phyloP scores from a whole-genome alignment of 2,888 invertebrate species.

The Oscheius sp. region DNA sequence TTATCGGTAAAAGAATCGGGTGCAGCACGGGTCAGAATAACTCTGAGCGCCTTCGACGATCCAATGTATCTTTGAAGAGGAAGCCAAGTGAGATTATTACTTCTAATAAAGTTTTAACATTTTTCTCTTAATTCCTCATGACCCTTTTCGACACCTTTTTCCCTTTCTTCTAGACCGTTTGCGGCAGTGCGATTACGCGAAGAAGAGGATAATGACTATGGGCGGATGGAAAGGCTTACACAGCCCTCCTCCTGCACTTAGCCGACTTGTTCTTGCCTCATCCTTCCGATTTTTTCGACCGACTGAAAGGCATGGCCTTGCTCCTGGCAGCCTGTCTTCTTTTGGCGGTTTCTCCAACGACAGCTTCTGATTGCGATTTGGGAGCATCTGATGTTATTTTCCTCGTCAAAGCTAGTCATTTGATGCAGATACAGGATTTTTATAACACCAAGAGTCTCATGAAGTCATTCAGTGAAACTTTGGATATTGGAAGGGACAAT shows the following conservation, averaged over 20 bases:
- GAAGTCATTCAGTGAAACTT: conserved; percentile 14
- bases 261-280: conserved; percentile 28
- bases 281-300: conserved; percentile 25
- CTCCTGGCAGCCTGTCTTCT: background rate
- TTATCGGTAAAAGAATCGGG: conserved; percentile 22
- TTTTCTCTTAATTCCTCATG: no score
- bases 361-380: conserved; percentile 20
- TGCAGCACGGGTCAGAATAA: conserved; percentile 27
- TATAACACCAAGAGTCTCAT: conserved; percentile 23
- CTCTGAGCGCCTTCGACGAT: conserved; percentile 45
- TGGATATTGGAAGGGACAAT: conserved; percentile 29
- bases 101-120: no score
- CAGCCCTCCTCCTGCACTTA: conserved; percentile 16
- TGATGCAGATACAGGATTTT: conserved; percentile 13
- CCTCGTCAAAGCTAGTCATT: conserved; percentile 24
- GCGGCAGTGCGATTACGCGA: conserved; percentile 17
- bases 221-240: conserved; percentile 11
- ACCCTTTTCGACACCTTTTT: background rate
- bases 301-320: background rate
- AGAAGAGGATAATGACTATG: conserved; percentile 26
- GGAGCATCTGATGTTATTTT: conserved; percentile 29
- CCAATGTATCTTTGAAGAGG: conserved; percentile 44
- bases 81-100: conserved; percentile 11
- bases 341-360: no score
- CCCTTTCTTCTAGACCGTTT: conserved; percentile 16